A percentile compares a stretch with the other conserved stretches of the same genome.
These are phyloP conservation scores for Galerucella pusilla DNA, from an alignment of 2,888 invertebrate species.

Conservation along the genomic window DNA sequence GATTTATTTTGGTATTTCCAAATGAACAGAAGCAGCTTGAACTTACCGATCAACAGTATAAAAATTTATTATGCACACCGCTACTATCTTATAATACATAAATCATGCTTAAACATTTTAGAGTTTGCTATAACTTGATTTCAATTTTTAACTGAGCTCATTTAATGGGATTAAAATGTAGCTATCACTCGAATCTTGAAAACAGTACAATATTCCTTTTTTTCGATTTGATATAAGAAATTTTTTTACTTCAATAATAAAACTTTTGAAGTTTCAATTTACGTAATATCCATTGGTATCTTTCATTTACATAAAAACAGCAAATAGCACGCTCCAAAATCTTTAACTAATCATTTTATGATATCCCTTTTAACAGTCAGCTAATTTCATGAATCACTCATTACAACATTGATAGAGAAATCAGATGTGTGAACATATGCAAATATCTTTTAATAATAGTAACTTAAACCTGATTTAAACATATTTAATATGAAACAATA, in stretches of 20 bases:
- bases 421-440: not conserved
- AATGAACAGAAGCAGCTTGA: too few relatives aligned
- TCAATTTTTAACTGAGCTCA: not conserved
- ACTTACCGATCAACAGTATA: not conserved
- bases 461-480: not conserved
- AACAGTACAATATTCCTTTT: too few relatives aligned
- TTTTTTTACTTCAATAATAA: too few relatives aligned
- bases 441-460: not conserved
- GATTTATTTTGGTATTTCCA: too few relatives aligned
- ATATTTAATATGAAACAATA: constrained; percentile 15
- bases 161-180: too few relatives aligned
- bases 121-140: not conserved
- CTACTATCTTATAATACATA: not conserved
- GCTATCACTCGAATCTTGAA: too few relatives aligned
- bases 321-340: constrained; percentile 7
- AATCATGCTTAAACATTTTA: not conserved
- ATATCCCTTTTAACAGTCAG: constrained; percentile 20
- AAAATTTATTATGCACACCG: not conserved
- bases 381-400: not conserved
- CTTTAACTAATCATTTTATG: not conserved
- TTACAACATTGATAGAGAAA: not conserved
- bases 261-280: too few relatives aligned
- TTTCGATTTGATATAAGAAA: too few relatives aligned
- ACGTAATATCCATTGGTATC: too few relatives aligned
- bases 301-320: not conserved